Conservation (phyloP, 2,797 vertebrate species). For the Etheostoma perlongum region DNA sequence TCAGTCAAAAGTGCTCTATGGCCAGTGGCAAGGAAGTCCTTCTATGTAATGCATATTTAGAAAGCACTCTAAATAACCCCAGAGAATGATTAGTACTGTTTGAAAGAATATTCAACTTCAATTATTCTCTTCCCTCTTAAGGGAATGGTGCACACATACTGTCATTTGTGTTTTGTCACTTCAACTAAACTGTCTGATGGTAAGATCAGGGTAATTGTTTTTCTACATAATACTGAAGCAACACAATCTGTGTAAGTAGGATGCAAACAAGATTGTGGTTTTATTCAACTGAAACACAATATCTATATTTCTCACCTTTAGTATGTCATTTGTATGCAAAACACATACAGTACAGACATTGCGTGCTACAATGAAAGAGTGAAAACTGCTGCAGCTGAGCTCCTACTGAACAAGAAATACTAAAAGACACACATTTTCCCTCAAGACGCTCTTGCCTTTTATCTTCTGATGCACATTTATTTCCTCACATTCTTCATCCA, state of each 20-base stretch:
- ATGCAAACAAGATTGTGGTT: background rate
- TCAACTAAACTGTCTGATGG: background rate
- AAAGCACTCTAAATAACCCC: constrained; percentile 11
- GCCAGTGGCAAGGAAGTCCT: constrained; percentile 14
- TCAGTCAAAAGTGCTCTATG: constrained; percentile 16
- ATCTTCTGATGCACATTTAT: constrained; percentile 24
- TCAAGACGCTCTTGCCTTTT: constrained; percentile 23
- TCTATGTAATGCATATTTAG: constrained; percentile 20
- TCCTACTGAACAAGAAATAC: constrained; percentile 1
- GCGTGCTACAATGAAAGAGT: constrained; percentile 1
- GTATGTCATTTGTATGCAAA: constrained; percentile 39
- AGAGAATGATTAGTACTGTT: constrained; percentile 31
- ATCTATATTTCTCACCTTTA: constrained; percentile 16
- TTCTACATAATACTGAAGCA: background rate
- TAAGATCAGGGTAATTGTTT: constrained; percentile 29
- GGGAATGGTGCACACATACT: constrained; percentile 4
- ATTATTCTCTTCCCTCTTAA: constrained; percentile 28
- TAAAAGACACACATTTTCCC: constrained; percentile 9
- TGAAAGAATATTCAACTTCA: constrained; percentile 32
- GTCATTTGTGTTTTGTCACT: constrained; percentile 1
- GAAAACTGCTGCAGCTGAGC: constrained; percentile 17
- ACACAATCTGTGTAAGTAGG: background rate
- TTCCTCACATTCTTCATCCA: constrained; percentile 24
- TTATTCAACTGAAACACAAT: constrained; percentile 14
- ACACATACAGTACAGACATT: background rate